phyloP scores from a whole-genome alignment of 2,888 invertebrate genomes.

The Drosophila ustulata region DNA sequence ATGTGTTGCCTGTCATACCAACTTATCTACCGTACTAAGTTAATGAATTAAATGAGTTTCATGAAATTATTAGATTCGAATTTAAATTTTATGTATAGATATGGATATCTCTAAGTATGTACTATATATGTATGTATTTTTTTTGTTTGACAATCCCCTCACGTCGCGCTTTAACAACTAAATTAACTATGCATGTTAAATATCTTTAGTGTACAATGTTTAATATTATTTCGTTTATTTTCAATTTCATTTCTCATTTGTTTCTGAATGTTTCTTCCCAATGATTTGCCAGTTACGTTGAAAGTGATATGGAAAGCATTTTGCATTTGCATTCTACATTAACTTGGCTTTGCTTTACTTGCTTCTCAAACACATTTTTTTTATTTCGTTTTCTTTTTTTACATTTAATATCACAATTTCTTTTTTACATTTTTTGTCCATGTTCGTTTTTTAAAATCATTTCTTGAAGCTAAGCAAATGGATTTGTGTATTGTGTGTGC shows the following conservation, averaged over 20 bases:
- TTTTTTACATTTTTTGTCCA: conserved; percentile 55
- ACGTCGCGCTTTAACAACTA: conserved; percentile 58
- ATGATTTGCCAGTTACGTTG: conserved; percentile 58
- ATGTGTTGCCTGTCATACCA: conserved; percentile 52
- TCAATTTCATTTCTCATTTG: conserved; percentile 12
- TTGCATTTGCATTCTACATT: conserved; percentile 56
- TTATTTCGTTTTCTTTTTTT: conserved; percentile 43
- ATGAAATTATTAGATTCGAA: conserved; percentile 56
- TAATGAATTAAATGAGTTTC: conserved; percentile 54
- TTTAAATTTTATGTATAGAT: conserved; percentile 27
- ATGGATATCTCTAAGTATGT: conserved; percentile 21
- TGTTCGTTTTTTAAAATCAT: conserved; percentile 46
- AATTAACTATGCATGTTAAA: conserved; percentile 76
- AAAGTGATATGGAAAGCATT: conserved; percentile 78
- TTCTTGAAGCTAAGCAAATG: conserved; percentile 64
- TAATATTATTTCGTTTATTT: conserved; percentile 19
- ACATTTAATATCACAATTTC: conserved; percentile 80
- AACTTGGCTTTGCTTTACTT: conserved; percentile 38
- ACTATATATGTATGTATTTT: conserved; percentile 20
- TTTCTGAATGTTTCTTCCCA: conserved; percentile 39
- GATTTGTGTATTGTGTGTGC: conserved; percentile 32
- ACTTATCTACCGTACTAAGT: conserved; percentile 56
- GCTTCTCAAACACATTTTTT: conserved; percentile 46
- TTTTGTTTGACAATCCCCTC: conserved; percentile 63
- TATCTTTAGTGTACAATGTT: conserved; percentile 43